These are phyloP conservation scores for Cathartes aura DNA, from an alignment of 2,113 vertebrate species.

Conservation along the genomic window DNA sequence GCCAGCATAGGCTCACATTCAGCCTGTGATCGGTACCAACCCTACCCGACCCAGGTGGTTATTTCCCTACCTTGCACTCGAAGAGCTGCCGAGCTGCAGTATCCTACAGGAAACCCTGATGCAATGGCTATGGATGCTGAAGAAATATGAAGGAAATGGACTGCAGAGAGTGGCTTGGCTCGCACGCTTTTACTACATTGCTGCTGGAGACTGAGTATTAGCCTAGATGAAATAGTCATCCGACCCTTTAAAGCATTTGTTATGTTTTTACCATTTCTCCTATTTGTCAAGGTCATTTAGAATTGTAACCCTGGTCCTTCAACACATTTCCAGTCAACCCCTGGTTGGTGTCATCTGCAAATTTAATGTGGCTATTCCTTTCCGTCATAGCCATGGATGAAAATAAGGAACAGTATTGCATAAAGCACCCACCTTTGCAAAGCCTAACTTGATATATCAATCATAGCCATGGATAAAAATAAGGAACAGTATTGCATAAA, in stretches of 20 bases:
- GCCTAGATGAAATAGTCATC: background rate
- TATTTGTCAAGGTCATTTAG: background rate
- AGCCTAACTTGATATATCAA: background rate
- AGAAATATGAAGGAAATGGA: background rate
- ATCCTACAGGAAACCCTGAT: background rate
- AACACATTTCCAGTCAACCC: background rate
- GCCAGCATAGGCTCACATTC: background rate
- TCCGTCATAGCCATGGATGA: background rate
- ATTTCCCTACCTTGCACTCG: background rate
- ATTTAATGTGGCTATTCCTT: background rate
- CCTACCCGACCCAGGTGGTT: accelerated
- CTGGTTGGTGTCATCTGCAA: background rate
- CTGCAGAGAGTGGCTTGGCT: background rate
- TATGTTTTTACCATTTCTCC: background rate
- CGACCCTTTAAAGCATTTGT: background rate
- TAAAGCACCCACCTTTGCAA: background rate
- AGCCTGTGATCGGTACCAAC: background rate
- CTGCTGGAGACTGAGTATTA: background rate
- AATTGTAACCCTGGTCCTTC: background rate
- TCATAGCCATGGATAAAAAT: background rate
- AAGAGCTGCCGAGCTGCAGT: background rate
- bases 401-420: background rate
- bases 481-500: background rate
- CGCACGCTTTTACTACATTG: background rate
- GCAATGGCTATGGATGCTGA: background rate